Evolutionary conservation across 2,888 invertebrate species (phyloP).

Genomic region (Steinernema hermaphroditum): DNA sequence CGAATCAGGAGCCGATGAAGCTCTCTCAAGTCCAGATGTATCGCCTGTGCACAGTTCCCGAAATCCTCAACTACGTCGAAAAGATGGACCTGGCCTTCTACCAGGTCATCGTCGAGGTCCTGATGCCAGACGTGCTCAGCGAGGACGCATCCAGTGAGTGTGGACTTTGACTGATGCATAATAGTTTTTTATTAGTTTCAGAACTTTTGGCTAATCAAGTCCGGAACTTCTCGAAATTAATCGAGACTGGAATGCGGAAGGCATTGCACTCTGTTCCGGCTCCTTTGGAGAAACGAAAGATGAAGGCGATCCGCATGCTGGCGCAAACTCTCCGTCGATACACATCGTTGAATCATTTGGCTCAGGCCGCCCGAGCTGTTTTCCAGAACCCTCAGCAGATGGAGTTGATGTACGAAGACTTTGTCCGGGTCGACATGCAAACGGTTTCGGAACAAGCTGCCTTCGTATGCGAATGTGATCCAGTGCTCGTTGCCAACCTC

Average conservation of each 20-base stretch:
- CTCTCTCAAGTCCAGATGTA: constrained; percentile 63
- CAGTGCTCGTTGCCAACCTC: constrained; percentile 74
- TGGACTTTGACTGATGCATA: background rate
- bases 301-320: constrained; percentile 83
- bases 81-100: constrained; percentile 76
- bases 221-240: constrained; percentile 86
- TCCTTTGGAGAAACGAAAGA: constrained; percentile 79
- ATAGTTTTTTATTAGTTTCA: constrained; percentile 51
- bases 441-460: constrained; percentile 88
- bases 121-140: constrained; percentile 91
- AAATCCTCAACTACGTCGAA: constrained; percentile 68
- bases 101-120: constrained; percentile 90
- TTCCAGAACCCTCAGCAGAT: constrained; percentile 92
- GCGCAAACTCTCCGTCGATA: constrained; percentile 91
- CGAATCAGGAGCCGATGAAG: background rate
- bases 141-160: constrained; percentile 79
- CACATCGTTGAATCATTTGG: constrained; percentile 94
- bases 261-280: constrained; percentile 76
- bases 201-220: constrained; percentile 87
- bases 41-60: constrained; percentile 67
- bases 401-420: constrained; percentile 90
- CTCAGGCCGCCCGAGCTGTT: constrained; percentile 91
- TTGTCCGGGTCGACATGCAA: constrained; percentile 87
- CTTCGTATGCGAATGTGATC: constrained; percentile 95
- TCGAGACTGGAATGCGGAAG: constrained; percentile 72